Conservation (phyloP, 2,797 vertebrate species). For the Simalia tracyae region DNA sequence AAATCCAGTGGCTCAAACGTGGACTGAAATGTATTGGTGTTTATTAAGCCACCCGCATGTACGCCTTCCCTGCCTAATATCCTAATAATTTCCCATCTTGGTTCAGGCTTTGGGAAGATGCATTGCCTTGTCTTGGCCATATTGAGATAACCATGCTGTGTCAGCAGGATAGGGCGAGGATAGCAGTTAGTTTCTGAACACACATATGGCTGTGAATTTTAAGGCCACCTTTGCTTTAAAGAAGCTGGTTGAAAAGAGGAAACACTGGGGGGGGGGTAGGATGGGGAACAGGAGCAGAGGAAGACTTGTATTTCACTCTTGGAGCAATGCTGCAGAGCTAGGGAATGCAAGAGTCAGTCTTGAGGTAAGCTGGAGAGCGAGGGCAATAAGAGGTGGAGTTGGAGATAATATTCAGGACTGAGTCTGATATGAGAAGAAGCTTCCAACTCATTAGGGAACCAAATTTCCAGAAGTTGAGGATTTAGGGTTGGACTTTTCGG, state of each 20-base stretch:
- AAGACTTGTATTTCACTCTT: neutral
- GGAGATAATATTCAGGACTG: neutral
- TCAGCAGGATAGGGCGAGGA: accelerated
- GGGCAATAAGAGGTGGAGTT: too few species aligned
- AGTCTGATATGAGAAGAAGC: neutral
- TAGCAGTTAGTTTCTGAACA: conserved; percentile 17
- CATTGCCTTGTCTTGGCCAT: accelerated
- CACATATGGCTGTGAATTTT: conserved; percentile 14
- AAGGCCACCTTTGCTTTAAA: conserved; percentile 6
- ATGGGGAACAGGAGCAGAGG: neutral
- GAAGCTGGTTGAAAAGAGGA: neutral
- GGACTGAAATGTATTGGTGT: conserved; percentile 32
- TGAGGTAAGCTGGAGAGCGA: neutral
- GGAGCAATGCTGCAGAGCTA: too few species aligned
- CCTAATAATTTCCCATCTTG: conserved; percentile 46
- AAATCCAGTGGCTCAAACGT: conserved; percentile 37
- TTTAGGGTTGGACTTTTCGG: neutral
- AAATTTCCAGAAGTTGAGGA: neutral
- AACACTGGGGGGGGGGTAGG: neutral
- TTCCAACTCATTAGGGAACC: neutral
- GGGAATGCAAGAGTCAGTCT: neutral
- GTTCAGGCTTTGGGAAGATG: conserved; percentile 21
- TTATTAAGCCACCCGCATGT: conserved; percentile 32
- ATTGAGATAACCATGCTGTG: conserved; percentile 12
- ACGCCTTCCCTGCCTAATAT: conserved; percentile 48